phyloP scores from a whole-genome alignment of 1,140 invertebrate species.

The Formica exsecta region DNA sequence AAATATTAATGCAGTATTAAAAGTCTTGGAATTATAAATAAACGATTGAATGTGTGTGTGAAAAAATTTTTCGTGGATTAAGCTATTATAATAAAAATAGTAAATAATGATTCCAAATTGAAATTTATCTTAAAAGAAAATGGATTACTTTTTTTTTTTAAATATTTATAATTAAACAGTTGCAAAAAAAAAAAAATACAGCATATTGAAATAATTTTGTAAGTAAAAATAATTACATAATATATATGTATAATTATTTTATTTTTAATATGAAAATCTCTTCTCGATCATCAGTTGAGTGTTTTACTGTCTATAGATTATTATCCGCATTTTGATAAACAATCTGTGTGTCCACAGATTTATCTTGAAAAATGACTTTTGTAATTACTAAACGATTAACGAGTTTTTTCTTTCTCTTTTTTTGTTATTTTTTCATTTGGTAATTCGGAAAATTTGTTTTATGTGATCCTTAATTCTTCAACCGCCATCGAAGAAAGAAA shows the following conservation, averaged over 20 bases:
- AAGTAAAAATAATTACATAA: not conserved
- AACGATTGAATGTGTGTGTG: not conserved
- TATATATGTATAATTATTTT: not conserved
- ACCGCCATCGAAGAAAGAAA: not conserved
- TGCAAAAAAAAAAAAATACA: not conserved
- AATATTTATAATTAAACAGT: not conserved
- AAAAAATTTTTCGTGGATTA: not conserved
- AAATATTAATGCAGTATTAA: not conserved
- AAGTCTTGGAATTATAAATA: not conserved
- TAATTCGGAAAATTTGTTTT: not conserved
- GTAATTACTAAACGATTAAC: not conserved
- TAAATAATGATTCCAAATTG: not conserved
- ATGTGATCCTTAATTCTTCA: not conserved
- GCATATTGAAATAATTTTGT: not conserved
- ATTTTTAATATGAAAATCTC: conserved; percentile 9
- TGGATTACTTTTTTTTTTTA: not conserved
- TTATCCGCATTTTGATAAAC: conserved; percentile 24
- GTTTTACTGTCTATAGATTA: not conserved
- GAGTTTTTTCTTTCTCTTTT: not conserved
- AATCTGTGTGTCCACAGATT: not conserved
- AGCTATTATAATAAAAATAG: not conserved
- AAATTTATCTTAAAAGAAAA: not conserved
- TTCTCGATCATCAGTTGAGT: not conserved
- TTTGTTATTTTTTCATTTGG: not conserved
- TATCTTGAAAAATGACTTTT: not conserved